phyloP scores from a whole-genome alignment of 2,888 invertebrate genomes.

The Aporophyla lueneburgensis region DNA sequence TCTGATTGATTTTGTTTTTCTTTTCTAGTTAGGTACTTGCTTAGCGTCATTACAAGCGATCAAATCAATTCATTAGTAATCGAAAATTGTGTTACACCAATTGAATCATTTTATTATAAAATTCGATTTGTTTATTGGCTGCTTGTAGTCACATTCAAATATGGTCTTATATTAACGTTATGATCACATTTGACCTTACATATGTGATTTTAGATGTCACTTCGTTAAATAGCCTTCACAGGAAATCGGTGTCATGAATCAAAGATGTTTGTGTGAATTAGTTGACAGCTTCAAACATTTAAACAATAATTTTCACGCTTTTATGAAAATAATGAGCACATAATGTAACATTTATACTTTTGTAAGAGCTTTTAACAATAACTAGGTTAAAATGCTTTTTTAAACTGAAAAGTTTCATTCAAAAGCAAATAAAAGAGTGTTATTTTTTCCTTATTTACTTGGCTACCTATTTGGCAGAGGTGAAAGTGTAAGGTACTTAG shows the following conservation, averaged over 20 bases:
- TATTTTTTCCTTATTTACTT: conserved; percentile 49
- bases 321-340: conserved; percentile 19
- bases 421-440: conserved; percentile 21
- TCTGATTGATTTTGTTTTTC: conserved; percentile 32
- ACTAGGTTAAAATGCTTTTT: neutral
- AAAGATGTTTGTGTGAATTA: conserved; percentile 23
- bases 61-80: conserved; percentile 29
- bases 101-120: conserved; percentile 7
- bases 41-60: conserved; percentile 14
- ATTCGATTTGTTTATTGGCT: conserved; percentile 1
- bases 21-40: conserved; percentile 26
- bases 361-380: neutral
- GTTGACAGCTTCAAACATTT: conserved; percentile 1
- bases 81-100: conserved; percentile 14
- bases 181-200: conserved; percentile 56
- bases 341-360: conserved; percentile 21
- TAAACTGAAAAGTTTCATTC: neutral
- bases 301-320: conserved; percentile 10
- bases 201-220: conserved; percentile 30
- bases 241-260: conserved; percentile 49
- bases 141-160: conserved; percentile 20
- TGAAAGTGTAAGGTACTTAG: conserved; percentile 56
- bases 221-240: conserved; percentile 55
- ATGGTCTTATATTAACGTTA: conserved; percentile 18
- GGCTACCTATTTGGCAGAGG: conserved; percentile 33